Conservation (phyloP, 1,140 invertebrate genomes). For the Bombus superbus region DNA sequence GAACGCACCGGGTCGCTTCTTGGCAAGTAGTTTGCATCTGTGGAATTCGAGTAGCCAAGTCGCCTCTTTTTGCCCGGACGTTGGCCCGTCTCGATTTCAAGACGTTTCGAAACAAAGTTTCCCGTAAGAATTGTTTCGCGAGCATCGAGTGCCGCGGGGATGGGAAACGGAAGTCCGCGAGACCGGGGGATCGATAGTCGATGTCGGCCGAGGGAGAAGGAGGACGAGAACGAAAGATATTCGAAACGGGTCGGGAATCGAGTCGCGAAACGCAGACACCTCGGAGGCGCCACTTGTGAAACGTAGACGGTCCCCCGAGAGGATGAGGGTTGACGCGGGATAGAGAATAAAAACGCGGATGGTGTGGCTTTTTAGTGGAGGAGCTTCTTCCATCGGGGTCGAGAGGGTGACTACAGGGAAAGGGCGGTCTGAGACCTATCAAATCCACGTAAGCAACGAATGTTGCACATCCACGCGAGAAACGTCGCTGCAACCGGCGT, state of each 20-base stretch:
- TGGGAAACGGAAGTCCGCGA: background rate
- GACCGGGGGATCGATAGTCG: slow-evolving; percentile 31
- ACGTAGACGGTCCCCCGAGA: slow-evolving; percentile 38
- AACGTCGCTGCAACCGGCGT: slow-evolving; percentile 59
- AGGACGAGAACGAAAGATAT: background rate
- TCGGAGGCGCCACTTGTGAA: slow-evolving; percentile 5
- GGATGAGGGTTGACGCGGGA: background rate
- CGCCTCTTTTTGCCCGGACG: background rate
- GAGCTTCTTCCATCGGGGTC: slow-evolving; percentile 47
- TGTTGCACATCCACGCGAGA: slow-evolving; percentile 68
- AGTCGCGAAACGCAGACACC: slow-evolving; percentile 27
- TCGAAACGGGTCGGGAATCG: slow-evolving; percentile 2
- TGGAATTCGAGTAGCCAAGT: background rate
- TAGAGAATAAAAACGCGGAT: slow-evolving; percentile 59
- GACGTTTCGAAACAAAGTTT: slow-evolving; percentile 3
- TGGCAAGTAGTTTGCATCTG: background rate
- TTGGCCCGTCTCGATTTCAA: slow-evolving; percentile 11
- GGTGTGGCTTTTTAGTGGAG: slow-evolving; percentile 62
- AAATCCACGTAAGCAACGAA: slow-evolving; percentile 76
- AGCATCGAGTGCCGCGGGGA: background rate
- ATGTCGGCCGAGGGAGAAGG: background rate
- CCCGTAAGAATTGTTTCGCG: slow-evolving; percentile 30
- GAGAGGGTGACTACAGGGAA: slow-evolving; percentile 73
- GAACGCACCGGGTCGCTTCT: background rate
- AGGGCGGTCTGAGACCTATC: slow-evolving; percentile 78